Percentiles rank a stretch among this genome's conserved stretches.
Evolutionary conservation across 2,888 invertebrate species (phyloP).

Genomic region (Iphiclides podalirius): DNA sequence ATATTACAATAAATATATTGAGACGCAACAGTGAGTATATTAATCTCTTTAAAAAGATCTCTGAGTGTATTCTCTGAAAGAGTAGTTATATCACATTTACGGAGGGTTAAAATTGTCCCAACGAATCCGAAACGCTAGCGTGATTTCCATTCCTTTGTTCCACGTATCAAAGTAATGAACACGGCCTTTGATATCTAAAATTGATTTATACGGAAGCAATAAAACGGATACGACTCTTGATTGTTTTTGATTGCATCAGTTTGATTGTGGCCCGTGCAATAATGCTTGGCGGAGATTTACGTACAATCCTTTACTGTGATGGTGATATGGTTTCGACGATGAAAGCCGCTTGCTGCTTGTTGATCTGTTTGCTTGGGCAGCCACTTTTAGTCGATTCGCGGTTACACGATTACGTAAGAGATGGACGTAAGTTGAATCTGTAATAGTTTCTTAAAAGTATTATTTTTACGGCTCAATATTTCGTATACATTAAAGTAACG

Average conservation of each 20-base stretch:
- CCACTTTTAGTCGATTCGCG: slow-evolving; percentile 21
- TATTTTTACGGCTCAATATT: too few relatives aligned
- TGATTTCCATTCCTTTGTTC: neutral
- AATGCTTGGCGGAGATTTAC: slow-evolving; percentile 25
- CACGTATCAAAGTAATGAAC: slow-evolving; percentile 5
- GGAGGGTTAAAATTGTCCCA: neutral
- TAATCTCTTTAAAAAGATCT: too few relatives aligned
- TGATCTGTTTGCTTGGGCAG: slow-evolving; percentile 3
- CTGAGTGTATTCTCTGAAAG: too few relatives aligned
- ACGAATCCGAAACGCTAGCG: neutral
- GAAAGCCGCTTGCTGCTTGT: slow-evolving; percentile 11
- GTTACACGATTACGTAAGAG: slow-evolving; percentile 60
- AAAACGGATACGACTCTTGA: slow-evolving; percentile 55
- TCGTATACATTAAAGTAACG: too few relatives aligned
- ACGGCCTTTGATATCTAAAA: slow-evolving; percentile 47
- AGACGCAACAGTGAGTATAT: too few relatives aligned
- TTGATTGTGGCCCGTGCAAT: slow-evolving; percentile 38
- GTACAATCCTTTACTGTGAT: neutral
- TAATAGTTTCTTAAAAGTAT: too few relatives aligned
- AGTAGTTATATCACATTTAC: too few relatives aligned
- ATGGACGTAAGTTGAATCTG: slow-evolving; percentile 58
- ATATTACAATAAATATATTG: too few relatives aligned
- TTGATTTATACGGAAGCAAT: slow-evolving; percentile 51
- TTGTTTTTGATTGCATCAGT: slow-evolving; percentile 50
- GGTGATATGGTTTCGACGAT: slow-evolving; percentile 15